Evolutionary conservation across 1,140 invertebrate species (phyloP), one percentile per base, ranked within the genome.

Genomic region (Oreohelix idahoensis): DNA sequence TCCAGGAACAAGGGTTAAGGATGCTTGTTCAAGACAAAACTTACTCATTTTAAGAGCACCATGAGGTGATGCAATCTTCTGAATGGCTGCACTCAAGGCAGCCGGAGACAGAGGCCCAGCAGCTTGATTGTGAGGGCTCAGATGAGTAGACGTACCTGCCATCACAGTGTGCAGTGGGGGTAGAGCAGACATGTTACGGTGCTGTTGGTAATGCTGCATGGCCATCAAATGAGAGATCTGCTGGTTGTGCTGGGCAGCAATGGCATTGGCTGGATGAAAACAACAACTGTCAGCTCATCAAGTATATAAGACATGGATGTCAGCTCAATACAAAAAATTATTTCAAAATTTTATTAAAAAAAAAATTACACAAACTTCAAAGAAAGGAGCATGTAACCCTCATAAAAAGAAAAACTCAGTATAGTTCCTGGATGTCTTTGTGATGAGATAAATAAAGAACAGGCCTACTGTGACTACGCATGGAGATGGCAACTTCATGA

Each of bases 11-110:
- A 45, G 15, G 42, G 5, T 45, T 45, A 45, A 45, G 42, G 15
- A 58, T n/a, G 8, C 4, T 15, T 58, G 53, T 23, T 58, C 26
- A 2, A 23, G 53, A 23, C 23, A 58, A 5, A 58, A 82, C 80
- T 75, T 66, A 82, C 80, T 82, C 70, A 82, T 82, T 58, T 75
- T 82, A n/a, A 71, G 17, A 66, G 53, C 10, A 26, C 58, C 51
- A 29, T 71, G 79, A 36, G 79, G 79, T n/a, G 80, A 82, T 42
- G 80, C 70, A 15, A 82, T 39, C n/a, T 51, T 74, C 32, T 82
- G 80, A 20, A 82, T 74, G 35, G 80, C 51, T 36, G 80, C 70
- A 29, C 36, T 36, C 11, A 82, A 71, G 39, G 80, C 80, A 73
- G 70, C 71, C 5, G 80, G 29, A 20, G 82, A 83, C 32, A 83